A percentile compares a stretch with the other conserved stretches of the same genome.
Conservation (phyloP, 2,888 invertebrate genomes). For the Neoscelio sp. region DNA sequence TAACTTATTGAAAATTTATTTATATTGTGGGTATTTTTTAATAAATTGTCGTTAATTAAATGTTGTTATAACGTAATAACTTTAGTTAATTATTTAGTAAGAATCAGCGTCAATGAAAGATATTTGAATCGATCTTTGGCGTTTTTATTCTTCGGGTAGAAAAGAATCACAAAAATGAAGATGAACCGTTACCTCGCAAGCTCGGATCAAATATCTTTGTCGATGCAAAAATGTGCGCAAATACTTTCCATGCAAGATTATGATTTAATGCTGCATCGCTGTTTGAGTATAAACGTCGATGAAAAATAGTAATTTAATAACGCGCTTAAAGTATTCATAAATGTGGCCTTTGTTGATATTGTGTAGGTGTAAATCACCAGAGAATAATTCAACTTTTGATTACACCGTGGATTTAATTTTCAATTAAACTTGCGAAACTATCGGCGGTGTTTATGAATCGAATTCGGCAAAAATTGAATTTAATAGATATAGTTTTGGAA, state of each 20-base stretch:
- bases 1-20: constrained; percentile 33
- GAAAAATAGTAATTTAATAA: constrained; percentile 36
- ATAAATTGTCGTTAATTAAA: no score
- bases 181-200: constrained; percentile 43
- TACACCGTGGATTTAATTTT: no score
- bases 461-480: constrained; percentile 2
- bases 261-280: constrained; percentile 13
- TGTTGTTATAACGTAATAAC: no score
- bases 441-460: no score
- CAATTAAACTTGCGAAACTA: no score
- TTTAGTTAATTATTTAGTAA: no score
- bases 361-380: constrained; percentile 41
- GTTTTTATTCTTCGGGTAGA: constrained; percentile 7
- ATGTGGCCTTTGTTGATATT: constrained; percentile 16
- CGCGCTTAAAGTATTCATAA: constrained; percentile 5
- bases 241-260: constrained; percentile 23
- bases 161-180: constrained; percentile 17
- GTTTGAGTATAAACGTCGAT: not conserved
- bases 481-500: no score
- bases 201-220: constrained; percentile 40
- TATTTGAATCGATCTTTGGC: no score
- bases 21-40: no score
- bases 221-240: constrained; percentile 34
- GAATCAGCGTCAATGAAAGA: no score
- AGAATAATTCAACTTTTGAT: constrained; percentile 25